These are phyloP conservation scores for Periphyllus acericola DNA, from an alignment of 2,888 invertebrate genomes.

Conservation along the genomic window DNA sequence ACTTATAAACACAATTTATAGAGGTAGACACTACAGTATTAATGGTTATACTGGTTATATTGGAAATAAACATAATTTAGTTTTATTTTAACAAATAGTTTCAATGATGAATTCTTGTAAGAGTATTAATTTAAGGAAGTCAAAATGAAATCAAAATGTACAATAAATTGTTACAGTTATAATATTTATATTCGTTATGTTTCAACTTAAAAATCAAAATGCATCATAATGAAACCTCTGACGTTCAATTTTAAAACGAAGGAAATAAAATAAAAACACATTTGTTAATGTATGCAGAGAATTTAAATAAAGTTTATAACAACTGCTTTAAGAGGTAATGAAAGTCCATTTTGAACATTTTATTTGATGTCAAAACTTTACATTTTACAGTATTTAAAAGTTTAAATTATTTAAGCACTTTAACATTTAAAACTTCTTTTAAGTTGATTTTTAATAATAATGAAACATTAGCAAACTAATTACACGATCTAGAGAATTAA, in stretches of 20 bases:
- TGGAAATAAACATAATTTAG: too few species aligned
- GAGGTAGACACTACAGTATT: neutral
- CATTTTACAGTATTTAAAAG: conserved; percentile 26
- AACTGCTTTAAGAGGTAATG: conserved; percentile 38
- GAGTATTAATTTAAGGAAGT: neutral
- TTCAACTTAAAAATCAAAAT: neutral
- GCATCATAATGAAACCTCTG: neutral
- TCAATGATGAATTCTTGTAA: neutral
- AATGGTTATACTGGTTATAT: neutral
- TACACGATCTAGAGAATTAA: neutral
- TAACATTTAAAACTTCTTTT: conserved; percentile 35
- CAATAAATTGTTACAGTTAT: neutral
- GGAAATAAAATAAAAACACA: neutral
- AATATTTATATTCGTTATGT: neutral
- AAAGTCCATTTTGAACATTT: conserved; percentile 47
- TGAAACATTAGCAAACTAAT: conserved; percentile 33
- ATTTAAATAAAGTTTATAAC: conserved; percentile 48
- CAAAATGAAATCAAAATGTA: neutral
- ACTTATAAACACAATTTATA: neutral
- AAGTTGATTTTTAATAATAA: conserved; percentile 40
- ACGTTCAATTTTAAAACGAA: neutral
- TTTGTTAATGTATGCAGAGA: conserved; percentile 19
- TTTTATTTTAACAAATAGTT: neutral
- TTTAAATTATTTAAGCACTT: conserved; percentile 45
- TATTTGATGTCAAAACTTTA: conserved; percentile 49